These are phyloP conservation scores for Mesochorus sp. DNA, from an alignment of 2,888 invertebrate species.

Conservation along the genomic window DNA sequence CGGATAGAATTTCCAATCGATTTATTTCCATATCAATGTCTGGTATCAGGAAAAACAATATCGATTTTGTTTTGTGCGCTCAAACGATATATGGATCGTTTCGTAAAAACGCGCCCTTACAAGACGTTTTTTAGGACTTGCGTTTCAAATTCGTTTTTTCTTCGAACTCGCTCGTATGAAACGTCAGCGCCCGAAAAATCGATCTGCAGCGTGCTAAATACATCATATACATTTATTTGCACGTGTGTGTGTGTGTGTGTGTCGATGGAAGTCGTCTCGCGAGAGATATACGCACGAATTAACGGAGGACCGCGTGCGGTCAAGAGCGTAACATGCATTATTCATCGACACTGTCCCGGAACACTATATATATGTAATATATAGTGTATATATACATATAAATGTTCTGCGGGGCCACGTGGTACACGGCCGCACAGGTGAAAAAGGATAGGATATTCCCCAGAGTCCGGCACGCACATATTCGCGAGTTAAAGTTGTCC, in stretches of 20 bases:
- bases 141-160: too few relatives aligned
- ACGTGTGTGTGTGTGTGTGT: background rate
- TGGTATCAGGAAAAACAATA: too few relatives aligned
- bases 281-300: constrained; percentile 38
- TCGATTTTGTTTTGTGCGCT: too few relatives aligned
- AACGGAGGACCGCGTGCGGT: constrained; percentile 17
- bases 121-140: too few relatives aligned
- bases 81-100: too few relatives aligned
- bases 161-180: too few relatives aligned
- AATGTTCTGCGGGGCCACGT: too few relatives aligned
- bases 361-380: background rate
- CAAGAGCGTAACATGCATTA: constrained; percentile 41
- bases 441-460: constrained; percentile 26
- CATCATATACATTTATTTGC: background rate
- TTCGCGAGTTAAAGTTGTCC: too few relatives aligned
- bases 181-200: background rate
- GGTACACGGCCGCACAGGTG: constrained; percentile 16
- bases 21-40: too few relatives aligned
- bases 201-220: background rate
- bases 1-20: too few relatives aligned
- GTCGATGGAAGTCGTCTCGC: background rate
- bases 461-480: too few relatives aligned
- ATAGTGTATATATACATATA: background rate
- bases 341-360: constrained; percentile 40
- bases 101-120: too few relatives aligned